Evolutionary conservation across 2,113 vertebrate genomes (phyloP).

Genomic region (Pampusana beccarii): DNA sequence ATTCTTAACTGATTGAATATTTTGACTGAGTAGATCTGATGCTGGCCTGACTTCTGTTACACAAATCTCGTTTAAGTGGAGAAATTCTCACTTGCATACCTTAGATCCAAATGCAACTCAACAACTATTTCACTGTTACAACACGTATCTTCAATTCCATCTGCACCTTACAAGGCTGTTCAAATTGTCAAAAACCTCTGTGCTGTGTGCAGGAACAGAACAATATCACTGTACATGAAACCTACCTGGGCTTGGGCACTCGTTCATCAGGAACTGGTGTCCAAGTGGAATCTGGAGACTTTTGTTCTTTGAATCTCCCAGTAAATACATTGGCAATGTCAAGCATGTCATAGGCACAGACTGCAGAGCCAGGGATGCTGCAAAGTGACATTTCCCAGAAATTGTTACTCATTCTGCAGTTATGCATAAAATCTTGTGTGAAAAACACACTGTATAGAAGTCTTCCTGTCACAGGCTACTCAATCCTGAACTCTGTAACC

Average conservation of each 20-base stretch:
- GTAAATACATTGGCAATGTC: conserved; percentile 94
- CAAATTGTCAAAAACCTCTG: neutral
- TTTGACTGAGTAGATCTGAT: neutral
- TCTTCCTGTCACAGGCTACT: conserved; percentile 24
- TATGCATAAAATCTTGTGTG: conserved; percentile 13
- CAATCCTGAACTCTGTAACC: conserved; percentile 31
- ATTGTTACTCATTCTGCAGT: conserved; percentile 57
- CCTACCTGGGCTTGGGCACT: conserved; percentile 94
- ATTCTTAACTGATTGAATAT: neutral
- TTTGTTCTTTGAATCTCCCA: conserved; percentile 98
- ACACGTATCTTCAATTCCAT: neutral
- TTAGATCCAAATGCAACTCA: neutral
- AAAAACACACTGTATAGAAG: conserved; percentile 50
- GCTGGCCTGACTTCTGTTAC: neutral
- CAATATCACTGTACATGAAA: neutral
- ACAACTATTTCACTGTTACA: neutral
- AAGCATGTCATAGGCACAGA: conserved; percentile 97
- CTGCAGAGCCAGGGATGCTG: conserved; percentile 98
- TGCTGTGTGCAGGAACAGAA: neutral
- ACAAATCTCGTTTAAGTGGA: neutral
- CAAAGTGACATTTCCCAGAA: conserved; percentile 66
- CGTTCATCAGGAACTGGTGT: conserved; percentile 94
- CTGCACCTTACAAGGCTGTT: neutral
- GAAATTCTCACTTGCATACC: neutral
- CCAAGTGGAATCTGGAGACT: conserved; percentile 97